These are phyloP conservation scores for Glaucidium brasilianum DNA, from an alignment of 2,113 vertebrate genomes.

Conservation along the genomic window DNA sequence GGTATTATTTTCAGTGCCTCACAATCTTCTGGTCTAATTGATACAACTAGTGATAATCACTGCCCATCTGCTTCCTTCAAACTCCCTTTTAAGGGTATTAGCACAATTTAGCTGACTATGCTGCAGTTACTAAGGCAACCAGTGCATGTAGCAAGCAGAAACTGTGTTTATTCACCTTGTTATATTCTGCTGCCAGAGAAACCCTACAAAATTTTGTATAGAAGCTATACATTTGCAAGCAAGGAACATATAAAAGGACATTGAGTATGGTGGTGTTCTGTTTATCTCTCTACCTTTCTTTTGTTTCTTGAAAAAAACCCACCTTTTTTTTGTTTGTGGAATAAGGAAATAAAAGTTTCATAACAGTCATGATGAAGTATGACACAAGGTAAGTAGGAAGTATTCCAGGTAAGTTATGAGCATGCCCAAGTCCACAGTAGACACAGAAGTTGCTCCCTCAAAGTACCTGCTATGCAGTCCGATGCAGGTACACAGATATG, in stretches of 20 bases:
- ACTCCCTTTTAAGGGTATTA: background rate
- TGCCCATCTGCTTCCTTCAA: slow-evolving; percentile 1
- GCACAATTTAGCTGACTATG: background rate
- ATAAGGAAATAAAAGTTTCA: background rate
- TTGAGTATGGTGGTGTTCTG: fast-evolving
- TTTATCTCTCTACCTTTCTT: background rate
- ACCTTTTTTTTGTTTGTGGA: background rate
- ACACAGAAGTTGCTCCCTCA: background rate
- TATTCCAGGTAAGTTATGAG: background rate
- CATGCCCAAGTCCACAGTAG: background rate
- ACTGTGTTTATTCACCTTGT: background rate
- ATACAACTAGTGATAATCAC: background rate
- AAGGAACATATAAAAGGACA: background rate
- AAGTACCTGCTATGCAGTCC: background rate
- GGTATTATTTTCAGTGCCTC: background rate
- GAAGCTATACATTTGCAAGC: background rate
- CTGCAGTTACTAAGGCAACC: slow-evolving; percentile 34
- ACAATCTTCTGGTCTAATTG: background rate
- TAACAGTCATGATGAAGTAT: background rate
- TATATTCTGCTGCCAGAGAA: background rate
- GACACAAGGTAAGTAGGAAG: background rate
- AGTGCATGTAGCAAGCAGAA: background rate
- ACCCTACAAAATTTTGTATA: background rate
- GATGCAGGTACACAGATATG: background rate
- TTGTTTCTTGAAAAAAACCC: background rate